These are phyloP conservation scores for Helobdella robusta DNA, from an alignment of 2,888 invertebrate genomes.

Conservation along the genomic window DNA sequence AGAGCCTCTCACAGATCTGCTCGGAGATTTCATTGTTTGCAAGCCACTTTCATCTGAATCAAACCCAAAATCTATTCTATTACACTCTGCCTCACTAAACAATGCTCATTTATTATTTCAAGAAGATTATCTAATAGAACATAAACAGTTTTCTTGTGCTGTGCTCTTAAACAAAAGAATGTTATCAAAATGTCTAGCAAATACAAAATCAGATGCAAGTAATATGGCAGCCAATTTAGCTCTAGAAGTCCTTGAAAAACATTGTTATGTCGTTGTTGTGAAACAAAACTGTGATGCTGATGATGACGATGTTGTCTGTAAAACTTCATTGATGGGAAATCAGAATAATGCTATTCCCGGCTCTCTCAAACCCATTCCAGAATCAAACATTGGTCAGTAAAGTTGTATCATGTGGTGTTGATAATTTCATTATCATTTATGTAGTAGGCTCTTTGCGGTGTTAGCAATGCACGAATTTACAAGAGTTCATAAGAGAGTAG, in stretches of 20 bases:
- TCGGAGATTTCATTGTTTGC: no score
- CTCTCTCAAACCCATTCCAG: slow-evolving; percentile 36
- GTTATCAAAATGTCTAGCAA: slow-evolving; percentile 36
- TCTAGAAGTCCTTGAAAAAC: slow-evolving; percentile 37
- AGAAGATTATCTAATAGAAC: no score
- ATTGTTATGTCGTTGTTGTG: slow-evolving; percentile 43
- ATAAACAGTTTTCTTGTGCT: no score
- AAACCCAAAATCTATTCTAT: no score
- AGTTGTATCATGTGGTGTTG: not conserved
- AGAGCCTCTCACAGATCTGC: no score
- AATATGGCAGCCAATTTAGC: slow-evolving; percentile 37
- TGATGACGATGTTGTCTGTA: slow-evolving; percentile 17
- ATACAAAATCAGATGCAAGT: slow-evolving; percentile 37
- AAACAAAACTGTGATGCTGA: slow-evolving; percentile 40
- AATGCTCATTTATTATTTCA: no score
- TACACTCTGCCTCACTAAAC: no score
- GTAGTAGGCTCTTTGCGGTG: no score
- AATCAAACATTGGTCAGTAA: slow-evolving; percentile 52
- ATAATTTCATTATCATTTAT: no score
- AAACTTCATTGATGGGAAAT: slow-evolving; percentile 37
- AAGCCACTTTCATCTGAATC: no score
- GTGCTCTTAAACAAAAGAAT: slow-evolving; percentile 35
- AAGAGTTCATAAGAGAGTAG: no score
- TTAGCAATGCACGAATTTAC: no score
- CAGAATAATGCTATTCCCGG: slow-evolving; percentile 38